phyloP scores from a whole-genome alignment of 2,113 vertebrate species.

The Gnathonemus echidnorhynchus region DNA sequence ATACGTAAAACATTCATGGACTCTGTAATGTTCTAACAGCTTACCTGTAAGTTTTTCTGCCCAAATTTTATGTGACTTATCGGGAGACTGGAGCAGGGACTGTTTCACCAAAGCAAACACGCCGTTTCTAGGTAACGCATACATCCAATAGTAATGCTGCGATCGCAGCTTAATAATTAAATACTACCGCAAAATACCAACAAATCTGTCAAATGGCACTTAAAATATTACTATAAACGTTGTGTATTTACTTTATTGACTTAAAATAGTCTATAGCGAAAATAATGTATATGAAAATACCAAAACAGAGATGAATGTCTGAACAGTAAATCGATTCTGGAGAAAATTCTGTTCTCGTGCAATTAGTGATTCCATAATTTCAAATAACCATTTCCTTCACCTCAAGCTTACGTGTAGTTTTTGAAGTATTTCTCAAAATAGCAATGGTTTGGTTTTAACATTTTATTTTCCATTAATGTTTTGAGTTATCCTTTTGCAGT shows the following conservation, averaged over 20 bases:
- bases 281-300: neutral
- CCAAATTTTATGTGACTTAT: neutral
- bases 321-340: neutral
- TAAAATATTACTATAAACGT: neutral
- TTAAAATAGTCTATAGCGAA: neutral
- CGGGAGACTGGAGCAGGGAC: neutral
- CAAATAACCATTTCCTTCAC: neutral
- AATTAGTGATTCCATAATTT: neutral
- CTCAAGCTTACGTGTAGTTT: neutral
- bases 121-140: conserved; percentile 46
- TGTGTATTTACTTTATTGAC: neutral
- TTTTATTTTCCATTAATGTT: neutral
- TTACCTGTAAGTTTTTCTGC: neutral
- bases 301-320: neutral
- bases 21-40: neutral
- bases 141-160: conserved; percentile 11
- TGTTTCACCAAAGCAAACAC: neutral
- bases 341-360: neutral
- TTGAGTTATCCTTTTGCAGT: neutral
- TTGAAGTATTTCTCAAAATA: neutral
- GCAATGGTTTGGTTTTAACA: neutral
- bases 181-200: neutral
- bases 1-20: neutral
- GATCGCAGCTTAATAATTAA: neutral
- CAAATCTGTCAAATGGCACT: neutral